Conservation (phyloP, 1,140 invertebrate species). For the Atta colombica region DNA sequence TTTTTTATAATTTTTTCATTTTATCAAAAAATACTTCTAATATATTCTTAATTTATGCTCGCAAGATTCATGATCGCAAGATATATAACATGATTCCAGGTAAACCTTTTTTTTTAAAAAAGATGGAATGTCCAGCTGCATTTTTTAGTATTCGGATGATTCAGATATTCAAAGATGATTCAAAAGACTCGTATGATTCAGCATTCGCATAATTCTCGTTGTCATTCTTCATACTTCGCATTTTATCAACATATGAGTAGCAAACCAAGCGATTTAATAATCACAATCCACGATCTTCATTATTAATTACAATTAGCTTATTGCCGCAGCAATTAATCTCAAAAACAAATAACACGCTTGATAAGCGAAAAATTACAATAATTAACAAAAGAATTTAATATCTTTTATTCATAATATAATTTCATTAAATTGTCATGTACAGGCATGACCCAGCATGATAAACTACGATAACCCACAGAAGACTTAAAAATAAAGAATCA, state of each 20-base stretch:
- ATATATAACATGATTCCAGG: neutral
- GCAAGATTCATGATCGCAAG: neutral
- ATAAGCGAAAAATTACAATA: constrained; percentile 7
- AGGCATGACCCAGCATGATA: neutral
- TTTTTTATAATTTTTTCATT: too few relatives aligned
- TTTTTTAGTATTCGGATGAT: constrained; percentile 2
- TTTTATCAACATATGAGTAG: neutral
- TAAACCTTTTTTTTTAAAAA: neutral
- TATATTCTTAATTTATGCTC: neutral
- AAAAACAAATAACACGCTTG: neutral
- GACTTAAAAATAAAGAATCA: neutral
- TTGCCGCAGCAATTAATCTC: neutral
- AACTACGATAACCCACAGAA: neutral
- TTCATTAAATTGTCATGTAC: constrained; percentile 9
- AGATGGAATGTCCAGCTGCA: neutral
- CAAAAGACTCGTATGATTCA: constrained; percentile 30
- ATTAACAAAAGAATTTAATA: constrained; percentile 11
- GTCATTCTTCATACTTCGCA: neutral
- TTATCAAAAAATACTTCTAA: too few relatives aligned
- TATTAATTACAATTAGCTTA: constrained; percentile 1
- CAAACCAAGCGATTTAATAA: neutral
- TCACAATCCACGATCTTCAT: neutral
- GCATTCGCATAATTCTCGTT: constrained; percentile 10
- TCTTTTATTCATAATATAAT: neutral
- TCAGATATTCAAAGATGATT: constrained; percentile 38